Base-by-base conservation (phyloP, 2,113 vertebrate genomes). In the Sturnus vulgaris region DNA sequence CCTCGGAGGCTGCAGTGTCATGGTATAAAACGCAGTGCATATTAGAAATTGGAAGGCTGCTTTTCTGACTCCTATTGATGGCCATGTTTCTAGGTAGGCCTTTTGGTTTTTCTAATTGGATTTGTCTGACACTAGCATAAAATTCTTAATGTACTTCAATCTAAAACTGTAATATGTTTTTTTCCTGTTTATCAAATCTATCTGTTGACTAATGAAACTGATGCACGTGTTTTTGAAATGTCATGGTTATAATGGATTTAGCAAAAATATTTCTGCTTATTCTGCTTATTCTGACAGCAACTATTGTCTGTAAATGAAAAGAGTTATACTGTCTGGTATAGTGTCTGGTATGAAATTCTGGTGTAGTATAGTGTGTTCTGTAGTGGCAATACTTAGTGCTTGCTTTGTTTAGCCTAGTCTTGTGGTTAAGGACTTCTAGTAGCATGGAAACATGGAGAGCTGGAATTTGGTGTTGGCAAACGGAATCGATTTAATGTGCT, bases 1-100 rank as follows among this genome's bases (percentile, higher is more conserved):
- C 97, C 98, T 97, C 91, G 37, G 97, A 97, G 97, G 96, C 97
- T 95, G 86, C 96, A 95, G 97, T 97, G 97, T 97, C 97, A 92
- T 52, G 72, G 95, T 93, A 81, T 88, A 96, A 97, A 96, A 88
- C 1, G 11, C 92, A 96, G 75, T 79, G 86, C 59, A 33, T 65
- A 50, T 37, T 91, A 82, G 90, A 93, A 95, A 90, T 55, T 85
- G 85, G 93, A 93, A 68, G 88, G 30, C 90, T 88, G 70, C 83
- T 78, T 83, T 97, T 97, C 76, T 10, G 50, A 80, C 11, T 87
- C 27, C 89, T 95, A 22, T 9, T 95, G 86, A 75, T 95, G 61
- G 23, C 68, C 37, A 3, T 35, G 15, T 60, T 93, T 96, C 76
- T 86, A 61, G 92, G 86, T 92, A 91, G 88, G 82, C 82, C 28